Base-by-base conservation (phyloP, 2,888 invertebrate genomes). In the Hedychridium roseum region DNA sequence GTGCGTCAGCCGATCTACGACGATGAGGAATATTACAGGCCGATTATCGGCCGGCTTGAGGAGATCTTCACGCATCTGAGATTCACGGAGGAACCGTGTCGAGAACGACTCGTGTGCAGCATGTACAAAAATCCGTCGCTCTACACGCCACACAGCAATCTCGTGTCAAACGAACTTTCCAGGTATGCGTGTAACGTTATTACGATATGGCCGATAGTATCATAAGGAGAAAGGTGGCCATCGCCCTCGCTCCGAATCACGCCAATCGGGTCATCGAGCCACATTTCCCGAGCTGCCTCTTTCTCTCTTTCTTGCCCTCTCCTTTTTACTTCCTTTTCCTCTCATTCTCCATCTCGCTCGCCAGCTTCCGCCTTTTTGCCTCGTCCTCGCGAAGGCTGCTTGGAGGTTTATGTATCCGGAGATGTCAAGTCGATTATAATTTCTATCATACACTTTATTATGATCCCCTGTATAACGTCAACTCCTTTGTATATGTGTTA, bases 141-240 rank as follows among this genome's bases (percentile, higher is more conserved):
- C 64, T 93, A 89, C 68, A 88, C 91, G 50, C 94, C 93, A 0
- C 90, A 91, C 74, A 93, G 93, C 74, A 94, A 94, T 79, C 84
- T 92, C 50, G 85, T 94, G 41, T 93, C 93, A 12, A 90, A 90
- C 30, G 92, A 93, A 75, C 82, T 94, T 34, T 93, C 93, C 85
- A 91, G 93, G 94, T 93, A 78, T 84, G 87, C 20, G 12, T 35
- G 14, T 20, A 4, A 15, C 26, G 38, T 26, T 9, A n/a, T 23
- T 4, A 9, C 31, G 16, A 38, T 38, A 26, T 38, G 5, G 35
- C 18, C n/a, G n/a, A n/a, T n/a, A n/a, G n/a, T n/a, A 70, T 68
- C 61, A 59, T 58, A 54, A 67, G 68, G 76, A 74, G 77, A 77
- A 78, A 78, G 76, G 76, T 71, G 64, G 61, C 62, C 60, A 58